Evolutionary conservation across 2,888 invertebrate genomes (phyloP).

Genomic region (Chrysotoxum bicinctum): DNA sequence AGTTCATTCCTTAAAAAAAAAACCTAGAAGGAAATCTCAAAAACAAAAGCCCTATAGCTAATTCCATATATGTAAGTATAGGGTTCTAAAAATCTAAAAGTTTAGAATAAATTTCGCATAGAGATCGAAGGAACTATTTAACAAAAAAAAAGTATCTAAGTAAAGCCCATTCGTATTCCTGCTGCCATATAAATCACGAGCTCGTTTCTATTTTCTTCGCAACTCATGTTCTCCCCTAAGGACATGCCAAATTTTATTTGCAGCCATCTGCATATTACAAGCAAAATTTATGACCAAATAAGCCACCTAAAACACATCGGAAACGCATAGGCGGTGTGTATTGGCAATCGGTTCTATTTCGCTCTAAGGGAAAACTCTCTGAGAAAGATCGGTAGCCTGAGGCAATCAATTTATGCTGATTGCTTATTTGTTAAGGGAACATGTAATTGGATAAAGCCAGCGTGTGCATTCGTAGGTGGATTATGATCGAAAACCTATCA

Average conservation of each 20-base stretch:
- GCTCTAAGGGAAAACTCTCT: neutral
- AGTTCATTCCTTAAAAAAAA: too few species aligned
- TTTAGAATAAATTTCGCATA: too few species aligned
- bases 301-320: slow-evolving; percentile 9
- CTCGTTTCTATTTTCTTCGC: slow-evolving; percentile 8
- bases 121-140: too few species aligned
- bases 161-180: neutral
- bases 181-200: slow-evolving; percentile 1
- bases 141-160: neutral
- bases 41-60: too few species aligned
- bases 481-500: slow-evolving; percentile 24
- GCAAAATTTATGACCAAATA: slow-evolving; percentile 1
- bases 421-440: slow-evolving; percentile 59
- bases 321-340: slow-evolving; percentile 16
- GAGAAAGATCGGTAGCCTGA: slow-evolving; percentile 52
- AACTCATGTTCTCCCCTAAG: neutral
- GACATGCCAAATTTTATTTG: slow-evolving; percentile 17
- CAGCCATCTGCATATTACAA: slow-evolving; percentile 1
- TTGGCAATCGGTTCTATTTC: slow-evolving; percentile 1
- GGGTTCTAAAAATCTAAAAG: too few species aligned
- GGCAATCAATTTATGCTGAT: slow-evolving; percentile 65
- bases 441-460: slow-evolving; percentile 63
- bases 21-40: too few species aligned
- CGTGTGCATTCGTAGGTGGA: slow-evolving; percentile 45
- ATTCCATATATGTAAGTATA: too few species aligned